Conservation (phyloP, 2,888 invertebrate species). For the Leptopilina myrica region DNA sequence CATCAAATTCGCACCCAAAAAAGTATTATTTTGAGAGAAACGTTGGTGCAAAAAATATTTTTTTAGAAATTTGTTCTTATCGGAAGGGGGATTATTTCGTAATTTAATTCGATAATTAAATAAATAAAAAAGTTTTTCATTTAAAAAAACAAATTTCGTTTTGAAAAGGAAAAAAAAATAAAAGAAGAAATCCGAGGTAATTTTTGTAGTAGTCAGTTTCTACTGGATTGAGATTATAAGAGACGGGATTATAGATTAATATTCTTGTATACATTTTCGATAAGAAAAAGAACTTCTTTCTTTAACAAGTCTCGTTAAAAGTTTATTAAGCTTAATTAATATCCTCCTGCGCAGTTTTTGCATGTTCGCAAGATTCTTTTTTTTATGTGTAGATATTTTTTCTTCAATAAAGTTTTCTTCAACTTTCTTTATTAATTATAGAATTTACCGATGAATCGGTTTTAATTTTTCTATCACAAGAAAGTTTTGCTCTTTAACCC, state of each 20-base stretch:
- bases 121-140: too few relatives aligned
- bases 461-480: too few relatives aligned
- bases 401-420: neutral
- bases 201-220: too few relatives aligned
- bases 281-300: slow-evolving; percentile 34
- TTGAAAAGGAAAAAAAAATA: too few relatives aligned
- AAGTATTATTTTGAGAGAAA: neutral
- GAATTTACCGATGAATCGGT: too few relatives aligned
- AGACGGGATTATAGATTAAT: neutral
- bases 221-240: neutral
- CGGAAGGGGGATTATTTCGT: too few relatives aligned
- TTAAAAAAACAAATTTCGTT: too few relatives aligned
- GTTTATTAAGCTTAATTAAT: slow-evolving; percentile 6
- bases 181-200: too few relatives aligned
- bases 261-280: neutral
- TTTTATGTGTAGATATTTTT: neutral
- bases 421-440: neutral
- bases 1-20: slow-evolving; percentile 42
- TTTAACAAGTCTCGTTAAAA: slow-evolving; percentile 14
- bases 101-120: too few relatives aligned
- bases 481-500: too few relatives aligned
- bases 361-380: neutral
- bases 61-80: too few relatives aligned
- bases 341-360: neutral
- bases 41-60: too few relatives aligned